These are phyloP conservation scores for Zenarchopterus dispar DNA, from an alignment of 2,797 vertebrate species.

Conservation along the genomic window DNA sequence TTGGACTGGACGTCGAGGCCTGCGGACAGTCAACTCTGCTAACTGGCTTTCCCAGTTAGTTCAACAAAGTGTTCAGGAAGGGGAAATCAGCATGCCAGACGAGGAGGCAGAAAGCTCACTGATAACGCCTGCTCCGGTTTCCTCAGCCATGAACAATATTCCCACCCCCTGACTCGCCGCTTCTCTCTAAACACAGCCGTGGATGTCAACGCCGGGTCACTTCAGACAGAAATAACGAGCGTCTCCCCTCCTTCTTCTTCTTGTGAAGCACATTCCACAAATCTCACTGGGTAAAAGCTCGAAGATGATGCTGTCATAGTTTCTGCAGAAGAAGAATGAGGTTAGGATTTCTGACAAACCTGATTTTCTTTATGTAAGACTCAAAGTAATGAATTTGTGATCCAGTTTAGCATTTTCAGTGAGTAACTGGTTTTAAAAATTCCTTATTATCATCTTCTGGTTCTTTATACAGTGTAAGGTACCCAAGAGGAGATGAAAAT, in stretches of 20 bases:
- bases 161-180: slow-evolving; percentile 11
- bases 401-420: no score
- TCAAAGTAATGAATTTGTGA: no score
- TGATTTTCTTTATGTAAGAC: no score
- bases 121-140: slow-evolving; percentile 33
- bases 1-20: slow-evolving; percentile 11
- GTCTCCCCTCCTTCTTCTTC: not conserved
- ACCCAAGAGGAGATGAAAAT: no score
- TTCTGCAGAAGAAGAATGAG: no score
- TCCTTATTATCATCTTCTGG: no score
- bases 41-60: slow-evolving; percentile 9
- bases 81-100: slow-evolving; percentile 19
- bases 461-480: no score
- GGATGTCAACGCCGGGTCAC: slow-evolving; percentile 11
- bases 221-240: slow-evolving; percentile 22
- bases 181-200: not conserved
- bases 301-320: no score
- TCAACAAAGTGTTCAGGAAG: slow-evolving; percentile 43
- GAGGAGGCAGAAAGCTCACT: slow-evolving; percentile 5
- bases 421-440: no score
- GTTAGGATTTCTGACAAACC: no score
- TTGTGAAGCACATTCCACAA: not conserved
- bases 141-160: slow-evolving; percentile 45
- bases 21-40: slow-evolving; percentile 20
- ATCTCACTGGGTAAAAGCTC: not conserved